These are phyloP conservation scores for Drosophila borborema DNA, from an alignment of 2,888 invertebrate genomes.

Conservation along the genomic window DNA sequence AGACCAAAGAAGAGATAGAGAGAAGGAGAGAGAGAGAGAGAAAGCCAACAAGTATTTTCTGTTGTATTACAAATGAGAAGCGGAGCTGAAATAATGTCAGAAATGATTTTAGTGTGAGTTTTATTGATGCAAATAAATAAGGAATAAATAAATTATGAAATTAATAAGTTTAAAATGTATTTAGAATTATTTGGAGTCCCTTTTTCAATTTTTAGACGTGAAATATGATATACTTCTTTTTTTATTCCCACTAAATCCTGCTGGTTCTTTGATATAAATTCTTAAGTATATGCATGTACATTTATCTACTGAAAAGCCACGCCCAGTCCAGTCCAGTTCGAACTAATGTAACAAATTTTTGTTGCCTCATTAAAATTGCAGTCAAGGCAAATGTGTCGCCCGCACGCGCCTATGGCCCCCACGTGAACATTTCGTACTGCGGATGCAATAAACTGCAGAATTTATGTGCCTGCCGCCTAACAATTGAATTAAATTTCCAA, in stretches of 20 bases:
- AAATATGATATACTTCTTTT: neutral
- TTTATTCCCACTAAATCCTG: neutral
- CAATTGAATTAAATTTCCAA: slow-evolving; percentile 79
- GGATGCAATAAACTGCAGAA: slow-evolving; percentile 79
- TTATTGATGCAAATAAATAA: too few species aligned
- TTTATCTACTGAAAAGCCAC: slow-evolving; percentile 30
- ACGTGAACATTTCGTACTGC: slow-evolving; percentile 74
- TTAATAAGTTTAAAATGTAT: too few species aligned
- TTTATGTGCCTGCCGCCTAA: slow-evolving; percentile 73
- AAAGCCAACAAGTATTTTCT: neutral
- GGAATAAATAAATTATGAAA: too few species aligned
- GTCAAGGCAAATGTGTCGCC: slow-evolving; percentile 28
- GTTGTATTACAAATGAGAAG: too few species aligned
- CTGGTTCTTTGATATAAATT: neutral
- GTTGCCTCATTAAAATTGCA: slow-evolving; percentile 71
- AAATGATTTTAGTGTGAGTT: neutral
- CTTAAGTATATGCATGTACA: slow-evolving; percentile 32
- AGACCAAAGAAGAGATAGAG: too few species aligned
- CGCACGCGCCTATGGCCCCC: neutral
- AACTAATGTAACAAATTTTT: slow-evolving; percentile 68
- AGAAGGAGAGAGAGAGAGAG: neutral
- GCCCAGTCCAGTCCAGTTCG: slow-evolving; percentile 12
- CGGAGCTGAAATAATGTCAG: neutral
- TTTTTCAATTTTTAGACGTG: too few species aligned
- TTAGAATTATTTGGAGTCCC: too few species aligned